Conservation (phyloP, 2,888 invertebrate genomes). For the Parnassius mnemosyne region DNA sequence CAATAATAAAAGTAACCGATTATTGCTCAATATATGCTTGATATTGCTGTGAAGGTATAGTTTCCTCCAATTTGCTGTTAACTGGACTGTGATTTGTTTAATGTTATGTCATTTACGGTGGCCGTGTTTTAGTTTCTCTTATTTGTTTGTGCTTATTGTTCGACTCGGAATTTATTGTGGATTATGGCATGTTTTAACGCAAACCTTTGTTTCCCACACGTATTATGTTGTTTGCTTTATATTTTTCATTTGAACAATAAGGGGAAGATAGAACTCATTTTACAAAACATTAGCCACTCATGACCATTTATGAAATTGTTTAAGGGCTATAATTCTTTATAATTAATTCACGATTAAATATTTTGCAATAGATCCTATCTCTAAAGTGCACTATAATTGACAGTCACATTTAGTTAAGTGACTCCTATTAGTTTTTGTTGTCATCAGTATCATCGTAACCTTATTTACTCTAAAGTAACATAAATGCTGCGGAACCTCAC, state of each 20-base stretch:
- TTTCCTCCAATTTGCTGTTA: conserved; percentile 15
- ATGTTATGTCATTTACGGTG: conserved; percentile 18
- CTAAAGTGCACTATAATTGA: no score
- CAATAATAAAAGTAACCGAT: neutral
- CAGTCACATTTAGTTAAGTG: no score
- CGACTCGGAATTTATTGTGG: conserved; percentile 25
- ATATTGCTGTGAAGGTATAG: neutral
- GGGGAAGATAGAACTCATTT: conserved; percentile 13
- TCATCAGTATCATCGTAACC: no score
- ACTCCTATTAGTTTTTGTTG: no score
- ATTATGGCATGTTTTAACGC: conserved; percentile 23
- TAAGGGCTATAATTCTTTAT: no score
- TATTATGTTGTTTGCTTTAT: conserved; percentile 25
- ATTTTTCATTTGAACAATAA: conserved; percentile 19
- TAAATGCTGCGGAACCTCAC: no score
- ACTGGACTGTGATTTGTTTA: conserved; percentile 23
- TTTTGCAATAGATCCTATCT: no score
- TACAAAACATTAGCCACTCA: no score
- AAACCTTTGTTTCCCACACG: conserved; percentile 22
- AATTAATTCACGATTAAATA: no score
- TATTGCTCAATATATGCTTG: no score
- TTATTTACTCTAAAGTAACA: no score
- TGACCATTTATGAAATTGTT: no score
- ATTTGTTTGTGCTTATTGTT: conserved; percentile 26
- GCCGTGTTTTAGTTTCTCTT: conserved; percentile 24